A percentile compares a stretch with the other conserved stretches of the same genome.
phyloP scores from a whole-genome alignment of 53 echinoderm and acorn worm genomes.

The Actinopyga echinites region DNA sequence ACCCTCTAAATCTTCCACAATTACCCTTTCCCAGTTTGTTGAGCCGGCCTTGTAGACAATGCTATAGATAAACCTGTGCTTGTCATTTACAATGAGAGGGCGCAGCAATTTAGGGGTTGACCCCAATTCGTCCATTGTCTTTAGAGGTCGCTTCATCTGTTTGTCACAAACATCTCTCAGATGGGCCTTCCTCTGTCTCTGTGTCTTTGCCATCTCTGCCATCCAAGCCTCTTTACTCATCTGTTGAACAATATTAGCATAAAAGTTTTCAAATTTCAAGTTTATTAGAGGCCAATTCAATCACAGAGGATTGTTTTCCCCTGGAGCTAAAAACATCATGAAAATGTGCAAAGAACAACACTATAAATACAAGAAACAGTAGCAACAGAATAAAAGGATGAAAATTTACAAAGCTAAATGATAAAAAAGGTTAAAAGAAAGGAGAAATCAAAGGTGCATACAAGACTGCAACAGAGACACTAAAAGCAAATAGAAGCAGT shows the following conservation, averaged over 20 bases:
- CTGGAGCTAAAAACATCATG: neutral
- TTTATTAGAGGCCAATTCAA: neutral
- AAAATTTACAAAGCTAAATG: too few species aligned
- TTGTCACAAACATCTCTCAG: constrained; percentile 58
- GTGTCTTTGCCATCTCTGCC: constrained; percentile 56
- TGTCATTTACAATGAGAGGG: constrained; percentile 77
- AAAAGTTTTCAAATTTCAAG: too few species aligned
- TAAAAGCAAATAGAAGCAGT: too few species aligned
- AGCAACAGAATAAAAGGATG: too few species aligned
- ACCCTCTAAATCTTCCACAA: constrained; percentile 82
- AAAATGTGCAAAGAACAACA: neutral
- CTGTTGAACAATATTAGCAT: too few species aligned
- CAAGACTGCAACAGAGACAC: too few species aligned
- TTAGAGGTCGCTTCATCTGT: constrained; percentile 48
- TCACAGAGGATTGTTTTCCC: too few species aligned
- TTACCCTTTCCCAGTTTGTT: constrained; percentile 91
- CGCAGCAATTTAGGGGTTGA: constrained; percentile 61
- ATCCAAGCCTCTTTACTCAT: constrained; percentile 59
- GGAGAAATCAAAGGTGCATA: too few species aligned
- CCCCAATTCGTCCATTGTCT: constrained; percentile 51
- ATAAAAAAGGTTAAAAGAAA: too few species aligned
- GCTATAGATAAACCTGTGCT: constrained; percentile 77
- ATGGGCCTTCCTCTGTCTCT: constrained; percentile 47
- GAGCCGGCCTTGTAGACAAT: constrained; percentile 95
- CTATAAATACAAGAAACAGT: too few species aligned